Conservation (phyloP, 2,888 invertebrate species). For the Bombyx huttoni region DNA sequence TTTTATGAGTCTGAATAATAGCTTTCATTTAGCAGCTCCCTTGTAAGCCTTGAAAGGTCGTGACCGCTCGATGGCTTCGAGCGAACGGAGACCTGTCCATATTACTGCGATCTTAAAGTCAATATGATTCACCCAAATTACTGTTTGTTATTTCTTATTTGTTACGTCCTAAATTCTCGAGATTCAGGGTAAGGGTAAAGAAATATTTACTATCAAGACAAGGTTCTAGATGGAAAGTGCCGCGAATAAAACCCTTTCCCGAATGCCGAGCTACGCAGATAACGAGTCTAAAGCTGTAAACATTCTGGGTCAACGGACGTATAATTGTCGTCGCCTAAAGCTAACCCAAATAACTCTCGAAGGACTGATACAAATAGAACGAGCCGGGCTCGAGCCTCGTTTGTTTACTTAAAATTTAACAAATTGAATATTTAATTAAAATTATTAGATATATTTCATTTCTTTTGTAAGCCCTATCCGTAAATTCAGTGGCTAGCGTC, state of each 20-base stretch:
- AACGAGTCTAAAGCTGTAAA: constrained; percentile 16
- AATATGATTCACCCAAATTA: not conserved
- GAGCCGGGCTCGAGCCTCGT: constrained; percentile 9
- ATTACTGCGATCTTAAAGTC: not conserved
- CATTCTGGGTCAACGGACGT: constrained; percentile 37
- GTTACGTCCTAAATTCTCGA: not conserved
- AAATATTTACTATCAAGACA: not conserved
- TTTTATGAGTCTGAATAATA: not conserved
- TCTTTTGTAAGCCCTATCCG: too few species aligned
- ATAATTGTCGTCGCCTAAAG: constrained; percentile 38
- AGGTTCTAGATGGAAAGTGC: constrained; percentile 8
- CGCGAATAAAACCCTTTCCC: constrained; percentile 6
- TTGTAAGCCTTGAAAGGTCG: not conserved
- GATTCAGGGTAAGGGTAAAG: not conserved
- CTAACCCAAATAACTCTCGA: constrained; percentile 39
- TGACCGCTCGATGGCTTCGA: not conserved
- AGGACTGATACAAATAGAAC: constrained; percentile 30
- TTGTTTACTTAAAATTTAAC: not conserved
- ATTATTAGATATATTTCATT: not conserved
- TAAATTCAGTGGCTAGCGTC: not conserved
- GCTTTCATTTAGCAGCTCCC: not conserved
- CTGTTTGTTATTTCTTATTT: not conserved
- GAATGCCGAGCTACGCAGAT: constrained; percentile 4
- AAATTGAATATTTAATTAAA: not conserved
- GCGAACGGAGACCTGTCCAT: not conserved